Evolutionary conservation across 2,888 invertebrate species (phyloP).

Genomic region (Acheta domesticus): DNA sequence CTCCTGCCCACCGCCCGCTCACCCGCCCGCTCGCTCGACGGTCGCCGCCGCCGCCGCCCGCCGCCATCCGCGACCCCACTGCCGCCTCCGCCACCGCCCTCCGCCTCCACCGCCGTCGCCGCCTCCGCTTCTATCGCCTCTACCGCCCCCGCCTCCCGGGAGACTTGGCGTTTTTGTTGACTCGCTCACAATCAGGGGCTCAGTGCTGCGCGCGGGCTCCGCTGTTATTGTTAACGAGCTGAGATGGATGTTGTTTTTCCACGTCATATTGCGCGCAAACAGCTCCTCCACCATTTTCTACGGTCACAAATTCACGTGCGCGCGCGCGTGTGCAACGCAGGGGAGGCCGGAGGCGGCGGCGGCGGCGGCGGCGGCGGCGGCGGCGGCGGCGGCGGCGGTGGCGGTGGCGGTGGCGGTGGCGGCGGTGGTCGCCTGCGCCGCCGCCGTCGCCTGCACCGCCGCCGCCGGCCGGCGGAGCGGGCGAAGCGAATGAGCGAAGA

Average conservation of each 20-base stretch:
- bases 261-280: constrained; percentile 18
- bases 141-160: background rate
- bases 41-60: background rate
- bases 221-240: constrained; percentile 18
- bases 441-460: background rate
- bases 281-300: constrained; percentile 18
- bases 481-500: no score
- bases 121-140: constrained; percentile 20
- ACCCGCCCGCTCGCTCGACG: background rate
- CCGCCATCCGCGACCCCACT: constrained; percentile 19
- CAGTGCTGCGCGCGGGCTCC: background rate
- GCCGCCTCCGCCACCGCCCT: constrained; percentile 1
- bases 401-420: background rate
- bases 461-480: no score
- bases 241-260: constrained; percentile 18
- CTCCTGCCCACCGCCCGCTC: background rate
- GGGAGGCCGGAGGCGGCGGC: background rate
- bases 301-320: constrained; percentile 9
- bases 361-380: background rate
- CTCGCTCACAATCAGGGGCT: constrained; percentile 7
- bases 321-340: background rate
- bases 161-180: constrained; percentile 18
- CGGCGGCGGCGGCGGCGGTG: background rate
- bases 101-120: background rate
- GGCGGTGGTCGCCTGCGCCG: background rate